These are phyloP conservation scores for Aplochiton taeniatus DNA, from an alignment of 2,797 vertebrate genomes.

Conservation along the genomic window DNA sequence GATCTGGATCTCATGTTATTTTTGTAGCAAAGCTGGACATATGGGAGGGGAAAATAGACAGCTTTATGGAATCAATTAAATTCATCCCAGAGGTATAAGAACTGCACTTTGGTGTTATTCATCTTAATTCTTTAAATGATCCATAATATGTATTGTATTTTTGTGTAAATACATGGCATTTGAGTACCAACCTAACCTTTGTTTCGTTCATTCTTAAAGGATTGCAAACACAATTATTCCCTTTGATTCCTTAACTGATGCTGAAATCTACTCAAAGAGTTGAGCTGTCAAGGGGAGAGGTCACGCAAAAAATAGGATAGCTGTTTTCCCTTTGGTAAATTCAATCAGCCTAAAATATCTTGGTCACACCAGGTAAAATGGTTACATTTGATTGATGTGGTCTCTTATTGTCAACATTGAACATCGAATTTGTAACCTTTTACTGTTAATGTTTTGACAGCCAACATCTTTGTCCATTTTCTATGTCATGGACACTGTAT, in stretches of 20 bases:
- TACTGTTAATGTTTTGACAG: neutral
- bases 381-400: neutral
- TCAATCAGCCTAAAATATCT: conserved; percentile 7
- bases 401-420: neutral
- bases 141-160: no score
- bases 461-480: neutral
- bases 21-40: conserved; percentile 93
- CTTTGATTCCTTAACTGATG: conserved; percentile 68
- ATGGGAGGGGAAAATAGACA: conserved; percentile 93
- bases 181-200: no score
- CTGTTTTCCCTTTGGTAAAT: conserved; percentile 91
- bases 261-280: conserved; percentile 89
- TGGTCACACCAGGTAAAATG: neutral
- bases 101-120: neutral
- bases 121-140: neutral
- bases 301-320: conserved; percentile 98
- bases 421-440: neutral
- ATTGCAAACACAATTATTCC: neutral
- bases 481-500: conserved; percentile 83
- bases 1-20: no score
- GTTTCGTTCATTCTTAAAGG: neutral
- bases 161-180: no score
- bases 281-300: conserved; percentile 91
- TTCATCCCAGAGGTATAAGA: conserved; percentile 90
- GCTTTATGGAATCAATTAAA: conserved; percentile 96